A percentile compares a stretch with the other conserved stretches of the same genome.
Evolutionary conservation across 2,797 vertebrate species (phyloP).

Genomic region (Dryobates pubescens): DNA sequence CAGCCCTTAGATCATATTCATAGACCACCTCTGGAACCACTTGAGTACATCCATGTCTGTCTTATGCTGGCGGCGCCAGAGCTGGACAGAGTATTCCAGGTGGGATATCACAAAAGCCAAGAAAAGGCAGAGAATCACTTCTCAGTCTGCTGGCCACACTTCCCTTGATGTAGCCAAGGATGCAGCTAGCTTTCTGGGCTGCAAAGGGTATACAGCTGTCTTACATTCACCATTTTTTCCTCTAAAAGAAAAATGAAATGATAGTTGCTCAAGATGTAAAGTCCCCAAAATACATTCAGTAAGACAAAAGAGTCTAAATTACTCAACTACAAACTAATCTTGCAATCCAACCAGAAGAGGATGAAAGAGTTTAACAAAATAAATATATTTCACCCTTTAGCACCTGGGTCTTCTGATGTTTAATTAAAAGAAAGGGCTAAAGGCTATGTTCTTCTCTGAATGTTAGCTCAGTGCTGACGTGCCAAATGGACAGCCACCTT

Average conservation of each 20-base stretch:
- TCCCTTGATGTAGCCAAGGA: not conserved
- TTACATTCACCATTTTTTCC: not conserved
- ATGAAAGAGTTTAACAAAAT: constrained; percentile 65
- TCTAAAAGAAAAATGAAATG: not conserved
- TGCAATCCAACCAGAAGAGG: constrained; percentile 39
- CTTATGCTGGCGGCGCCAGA: not conserved
- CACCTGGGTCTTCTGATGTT: constrained; percentile 65
- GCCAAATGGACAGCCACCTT: constrained; percentile 43
- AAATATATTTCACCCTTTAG: constrained; percentile 60
- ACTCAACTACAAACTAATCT: constrained; percentile 37
- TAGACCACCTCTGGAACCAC: not conserved
- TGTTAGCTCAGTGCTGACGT: constrained; percentile 8
- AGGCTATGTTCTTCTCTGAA: constrained; percentile 55
- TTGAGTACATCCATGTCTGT: not conserved
- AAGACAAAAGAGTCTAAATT: constrained; percentile 50
- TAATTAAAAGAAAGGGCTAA: constrained; percentile 70
- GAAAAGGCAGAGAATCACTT: not conserved
- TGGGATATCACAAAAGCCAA: not conserved
- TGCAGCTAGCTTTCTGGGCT: not conserved
- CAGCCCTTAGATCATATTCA: not conserved
- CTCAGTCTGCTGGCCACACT: not conserved
- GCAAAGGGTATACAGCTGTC: too few relatives aligned
- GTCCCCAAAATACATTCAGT: not conserved
- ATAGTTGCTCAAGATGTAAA: not conserved
- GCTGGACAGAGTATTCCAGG: not conserved